Conservation (phyloP, 2,113 vertebrate species). For the Petrocephalus zakoni region DNA sequence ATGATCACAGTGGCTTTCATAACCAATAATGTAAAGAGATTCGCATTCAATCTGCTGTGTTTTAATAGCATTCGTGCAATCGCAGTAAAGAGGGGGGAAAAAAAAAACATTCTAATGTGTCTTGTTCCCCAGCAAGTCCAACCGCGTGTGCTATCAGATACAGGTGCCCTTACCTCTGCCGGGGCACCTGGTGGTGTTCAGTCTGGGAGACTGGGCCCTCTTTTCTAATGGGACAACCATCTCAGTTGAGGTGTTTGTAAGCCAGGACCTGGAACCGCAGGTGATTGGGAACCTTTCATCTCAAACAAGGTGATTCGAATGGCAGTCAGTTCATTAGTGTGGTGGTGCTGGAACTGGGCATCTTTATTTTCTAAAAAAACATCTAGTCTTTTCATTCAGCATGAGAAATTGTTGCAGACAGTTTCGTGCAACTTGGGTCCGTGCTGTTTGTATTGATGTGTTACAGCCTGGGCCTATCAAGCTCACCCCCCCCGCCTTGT, state of each 20-base stretch:
- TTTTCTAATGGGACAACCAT: conserved; percentile 51
- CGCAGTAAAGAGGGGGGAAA: too few relatives aligned
- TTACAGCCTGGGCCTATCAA: not conserved
- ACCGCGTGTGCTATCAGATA: conserved; percentile 64
- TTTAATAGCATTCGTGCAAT: not conserved
- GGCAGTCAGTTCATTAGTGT: not conserved
- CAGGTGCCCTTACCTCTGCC: conserved; percentile 73
- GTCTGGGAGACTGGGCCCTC: conserved; percentile 72
- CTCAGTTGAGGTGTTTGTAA: conserved; percentile 60
- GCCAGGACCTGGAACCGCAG: conserved; percentile 51
- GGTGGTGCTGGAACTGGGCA: not conserved
- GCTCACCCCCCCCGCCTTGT: not conserved
- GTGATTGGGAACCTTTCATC: conserved; percentile 63
- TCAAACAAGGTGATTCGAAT: conserved; percentile 51
- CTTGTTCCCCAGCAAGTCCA: conserved; percentile 56
- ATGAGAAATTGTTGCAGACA: not conserved
- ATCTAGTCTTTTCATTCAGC: not conserved
- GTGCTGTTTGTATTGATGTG: not conserved
- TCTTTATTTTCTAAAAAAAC: not conserved
- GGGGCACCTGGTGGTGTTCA: conserved; percentile 69
- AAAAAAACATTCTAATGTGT: not conserved
- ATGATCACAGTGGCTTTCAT: not conserved
- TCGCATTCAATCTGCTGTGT: not conserved
- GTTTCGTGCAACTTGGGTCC: not conserved
- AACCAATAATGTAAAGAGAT: not conserved